These are phyloP conservation scores for Chlorops oryzae DNA, from an alignment of 1,140 invertebrate species.

Conservation along the genomic window DNA sequence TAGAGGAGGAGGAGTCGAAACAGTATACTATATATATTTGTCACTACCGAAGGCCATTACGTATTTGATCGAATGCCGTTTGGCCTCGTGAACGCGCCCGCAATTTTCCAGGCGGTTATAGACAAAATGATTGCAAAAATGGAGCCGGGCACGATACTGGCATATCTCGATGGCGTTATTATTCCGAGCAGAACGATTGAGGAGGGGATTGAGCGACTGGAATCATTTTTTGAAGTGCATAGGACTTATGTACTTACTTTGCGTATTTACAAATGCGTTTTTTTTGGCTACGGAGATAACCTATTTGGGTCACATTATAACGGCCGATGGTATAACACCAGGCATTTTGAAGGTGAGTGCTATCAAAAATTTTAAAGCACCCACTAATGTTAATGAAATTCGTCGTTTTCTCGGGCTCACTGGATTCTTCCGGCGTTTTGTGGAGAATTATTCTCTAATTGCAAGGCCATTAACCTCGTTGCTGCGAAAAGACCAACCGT, in stretches of 20 bases:
- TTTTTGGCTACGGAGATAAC: constrained; percentile 1
- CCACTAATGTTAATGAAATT: not conserved
- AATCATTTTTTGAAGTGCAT: constrained; percentile 3
- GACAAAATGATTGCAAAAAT: constrained; percentile 10
- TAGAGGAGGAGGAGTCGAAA: constrained; percentile 31
- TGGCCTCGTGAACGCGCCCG: constrained; percentile 25
- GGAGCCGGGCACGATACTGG: constrained; percentile 7
- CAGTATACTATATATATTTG: constrained; percentile 49
- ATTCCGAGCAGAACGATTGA: constrained; percentile 19
- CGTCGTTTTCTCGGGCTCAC: constrained; percentile 1
- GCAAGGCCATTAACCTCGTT: constrained; percentile 36
- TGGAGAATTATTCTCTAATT: constrained; percentile 41
- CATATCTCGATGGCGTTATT: constrained; percentile 31
- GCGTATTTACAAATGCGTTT: constrained; percentile 8
- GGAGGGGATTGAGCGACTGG: constrained; percentile 9
- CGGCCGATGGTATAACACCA: constrained; percentile 12
- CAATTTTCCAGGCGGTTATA: constrained; percentile 49
- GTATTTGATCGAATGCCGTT: constrained; percentile 27
- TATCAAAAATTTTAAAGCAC: not conserved
- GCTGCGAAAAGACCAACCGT: constrained; percentile 20
- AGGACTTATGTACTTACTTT: constrained; percentile 2
- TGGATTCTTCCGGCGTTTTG: constrained; percentile 43
- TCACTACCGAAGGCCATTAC: constrained; percentile 28
- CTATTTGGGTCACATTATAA: constrained; percentile 20
- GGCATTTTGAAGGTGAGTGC: not conserved